These are phyloP conservation scores for Cisticola juncidis DNA, from an alignment of 2,113 vertebrate species.

Conservation along the genomic window DNA sequence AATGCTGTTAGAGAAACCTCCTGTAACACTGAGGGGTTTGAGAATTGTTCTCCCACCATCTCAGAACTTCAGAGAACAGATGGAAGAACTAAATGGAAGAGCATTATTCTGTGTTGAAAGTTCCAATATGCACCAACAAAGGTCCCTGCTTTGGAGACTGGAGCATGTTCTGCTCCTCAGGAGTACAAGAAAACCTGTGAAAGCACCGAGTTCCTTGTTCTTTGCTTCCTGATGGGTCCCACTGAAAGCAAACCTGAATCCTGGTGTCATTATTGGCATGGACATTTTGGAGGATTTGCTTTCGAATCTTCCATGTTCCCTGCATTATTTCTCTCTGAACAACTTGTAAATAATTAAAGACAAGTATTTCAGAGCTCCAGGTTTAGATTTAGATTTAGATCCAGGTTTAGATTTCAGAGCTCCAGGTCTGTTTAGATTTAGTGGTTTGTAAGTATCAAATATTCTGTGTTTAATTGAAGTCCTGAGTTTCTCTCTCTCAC, in stretches of 20 bases:
- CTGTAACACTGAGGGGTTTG: background rate
- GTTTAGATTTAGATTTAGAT: no score
- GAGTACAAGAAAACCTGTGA: background rate
- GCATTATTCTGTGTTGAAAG: background rate
- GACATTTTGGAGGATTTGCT: background rate
- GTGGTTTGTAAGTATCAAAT: background rate
- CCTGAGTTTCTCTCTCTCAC: background rate
- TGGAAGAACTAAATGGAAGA: background rate
- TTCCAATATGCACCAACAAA: background rate
- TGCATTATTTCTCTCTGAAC: background rate
- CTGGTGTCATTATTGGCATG: fast-evolving
- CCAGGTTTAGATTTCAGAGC: background rate
- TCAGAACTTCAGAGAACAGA: background rate
- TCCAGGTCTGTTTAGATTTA: background rate
- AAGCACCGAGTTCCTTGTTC: background rate
- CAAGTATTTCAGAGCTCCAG: background rate
- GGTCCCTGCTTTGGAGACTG: background rate
- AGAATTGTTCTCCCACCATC: background rate
- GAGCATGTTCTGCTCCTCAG: background rate
- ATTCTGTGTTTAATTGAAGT: background rate
- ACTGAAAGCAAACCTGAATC: background rate
- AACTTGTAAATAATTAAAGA: background rate
- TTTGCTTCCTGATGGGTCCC: background rate
- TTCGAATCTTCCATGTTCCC: background rate
- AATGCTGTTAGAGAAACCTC: background rate